phyloP scores from a whole-genome alignment of 2,888 invertebrate species.

The Yponomeuta plumbellus region DNA sequence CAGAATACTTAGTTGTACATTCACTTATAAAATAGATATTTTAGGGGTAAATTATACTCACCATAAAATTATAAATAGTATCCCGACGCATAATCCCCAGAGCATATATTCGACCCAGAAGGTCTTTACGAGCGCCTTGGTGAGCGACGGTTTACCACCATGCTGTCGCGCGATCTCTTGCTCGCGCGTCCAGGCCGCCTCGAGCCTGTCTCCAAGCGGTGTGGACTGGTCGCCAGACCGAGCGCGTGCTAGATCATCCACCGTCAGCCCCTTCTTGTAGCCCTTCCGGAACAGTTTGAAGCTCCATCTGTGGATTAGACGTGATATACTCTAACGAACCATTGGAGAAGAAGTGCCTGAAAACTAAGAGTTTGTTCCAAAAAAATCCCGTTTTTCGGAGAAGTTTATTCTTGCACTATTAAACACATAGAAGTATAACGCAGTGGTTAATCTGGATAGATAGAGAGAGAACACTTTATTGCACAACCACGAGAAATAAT shows the following conservation, averaged over 20 bases:
- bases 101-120: constrained; percentile 78
- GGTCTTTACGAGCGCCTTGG: constrained; percentile 76
- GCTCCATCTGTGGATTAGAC: constrained; percentile 78
- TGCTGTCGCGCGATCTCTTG: constrained; percentile 59
- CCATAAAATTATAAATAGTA: constrained; percentile 78
- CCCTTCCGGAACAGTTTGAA: constrained; percentile 80
- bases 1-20: no score
- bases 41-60: constrained; percentile 44
- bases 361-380: no score
- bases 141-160: constrained; percentile 76
- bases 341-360: neutral
- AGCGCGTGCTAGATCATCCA: constrained; percentile 81
- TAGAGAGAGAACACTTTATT: no score
- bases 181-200: constrained; percentile 80
- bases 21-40: no score
- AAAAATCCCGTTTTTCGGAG: no score
- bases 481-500: no score
- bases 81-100: constrained; percentile 75
- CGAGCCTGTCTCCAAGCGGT: constrained; percentile 79
- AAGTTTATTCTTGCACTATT: no score
- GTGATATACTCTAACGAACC: neutral
- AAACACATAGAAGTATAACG: no score
- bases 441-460: no score
- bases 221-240: constrained; percentile 79
- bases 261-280: constrained; percentile 77